Evolutionary conservation across 2,888 invertebrate genomes (phyloP).

Genomic region (Drosophila formosana): DNA sequence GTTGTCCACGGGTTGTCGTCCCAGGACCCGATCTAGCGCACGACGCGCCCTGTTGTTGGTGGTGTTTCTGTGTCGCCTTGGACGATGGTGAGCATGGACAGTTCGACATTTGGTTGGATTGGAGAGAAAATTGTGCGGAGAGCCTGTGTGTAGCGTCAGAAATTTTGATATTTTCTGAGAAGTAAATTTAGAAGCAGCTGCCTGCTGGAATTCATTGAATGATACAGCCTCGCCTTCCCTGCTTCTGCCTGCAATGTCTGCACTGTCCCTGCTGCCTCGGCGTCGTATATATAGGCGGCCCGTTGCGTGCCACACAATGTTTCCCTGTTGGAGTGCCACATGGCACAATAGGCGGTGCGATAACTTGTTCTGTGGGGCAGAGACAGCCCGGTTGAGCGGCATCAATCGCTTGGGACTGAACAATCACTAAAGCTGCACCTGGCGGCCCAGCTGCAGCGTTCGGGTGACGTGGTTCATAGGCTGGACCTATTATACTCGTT

Average conservation of each 20-base stretch:
- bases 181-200: neutral
- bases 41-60: neutral
- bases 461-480: too few species aligned
- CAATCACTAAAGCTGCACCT: too few species aligned
- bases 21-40: too few species aligned
- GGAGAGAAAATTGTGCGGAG: neutral
- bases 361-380: neutral
- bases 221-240: slow-evolving; percentile 23
- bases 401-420: too few species aligned
- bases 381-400: neutral
- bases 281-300: neutral
- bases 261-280: slow-evolving; percentile 5
- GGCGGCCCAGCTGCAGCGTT: too few species aligned
- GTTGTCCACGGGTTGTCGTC: neutral
- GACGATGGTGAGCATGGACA: neutral
- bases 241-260: slow-evolving; percentile 26
- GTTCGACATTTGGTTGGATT: slow-evolving; percentile 11
- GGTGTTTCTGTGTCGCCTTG: neutral
- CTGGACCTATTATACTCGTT: too few species aligned
- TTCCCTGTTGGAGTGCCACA: neutral
- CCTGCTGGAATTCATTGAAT: slow-evolving; percentile 45
- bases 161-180: slow-evolving; percentile 8
- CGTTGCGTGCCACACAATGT: neutral
- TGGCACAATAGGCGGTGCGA: neutral
- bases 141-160: neutral